Conservation (phyloP, 2,113 vertebrate genomes). For the Morone chrysops region DNA sequence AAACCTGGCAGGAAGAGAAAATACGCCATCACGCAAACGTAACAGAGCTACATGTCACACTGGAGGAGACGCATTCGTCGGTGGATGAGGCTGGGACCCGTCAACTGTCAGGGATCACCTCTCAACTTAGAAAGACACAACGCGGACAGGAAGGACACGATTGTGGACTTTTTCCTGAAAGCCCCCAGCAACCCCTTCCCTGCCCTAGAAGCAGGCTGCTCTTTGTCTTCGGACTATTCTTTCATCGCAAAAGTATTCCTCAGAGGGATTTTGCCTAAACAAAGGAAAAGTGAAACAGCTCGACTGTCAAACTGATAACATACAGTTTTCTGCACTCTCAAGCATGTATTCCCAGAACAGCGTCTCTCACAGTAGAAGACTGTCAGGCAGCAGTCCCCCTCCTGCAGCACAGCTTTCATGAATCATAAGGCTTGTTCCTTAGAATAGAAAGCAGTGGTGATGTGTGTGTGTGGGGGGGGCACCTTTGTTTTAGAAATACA, state of each 20-base stretch:
- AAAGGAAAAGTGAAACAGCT: conserved; percentile 75
- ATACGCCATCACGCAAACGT: conserved; percentile 1
- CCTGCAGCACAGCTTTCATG: conserved; percentile 55
- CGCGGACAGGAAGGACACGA: conserved; percentile 48
- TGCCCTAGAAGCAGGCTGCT: conserved; percentile 44
- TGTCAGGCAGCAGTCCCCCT: conserved; percentile 46
- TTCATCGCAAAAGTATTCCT: conserved; percentile 66
- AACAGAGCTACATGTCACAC: background rate
- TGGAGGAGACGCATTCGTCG: background rate
- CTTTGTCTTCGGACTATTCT: conserved; percentile 63
- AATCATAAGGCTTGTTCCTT: conserved; percentile 57
- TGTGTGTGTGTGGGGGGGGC: background rate
- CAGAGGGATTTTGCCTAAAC: conserved; percentile 69
- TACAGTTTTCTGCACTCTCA: conserved; percentile 75
- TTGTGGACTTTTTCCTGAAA: conserved; percentile 11
- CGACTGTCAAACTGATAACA: conserved; percentile 79
- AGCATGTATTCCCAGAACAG: conserved; percentile 68
- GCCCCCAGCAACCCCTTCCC: background rate
- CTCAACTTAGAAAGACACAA: conserved; percentile 30
- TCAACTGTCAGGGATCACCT: conserved; percentile 36
- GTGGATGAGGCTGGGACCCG: conserved; percentile 1
- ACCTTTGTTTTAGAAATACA: conserved; percentile 48
- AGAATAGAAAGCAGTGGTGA: conserved; percentile 37
- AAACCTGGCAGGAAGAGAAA: conserved; percentile 83
- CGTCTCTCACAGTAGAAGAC: conserved; percentile 63